A percentile compares a stretch with the other conserved stretches of the same genome.
phyloP scores from a whole-genome alignment of 2,888 invertebrate species.

The Cenopis cana region DNA sequence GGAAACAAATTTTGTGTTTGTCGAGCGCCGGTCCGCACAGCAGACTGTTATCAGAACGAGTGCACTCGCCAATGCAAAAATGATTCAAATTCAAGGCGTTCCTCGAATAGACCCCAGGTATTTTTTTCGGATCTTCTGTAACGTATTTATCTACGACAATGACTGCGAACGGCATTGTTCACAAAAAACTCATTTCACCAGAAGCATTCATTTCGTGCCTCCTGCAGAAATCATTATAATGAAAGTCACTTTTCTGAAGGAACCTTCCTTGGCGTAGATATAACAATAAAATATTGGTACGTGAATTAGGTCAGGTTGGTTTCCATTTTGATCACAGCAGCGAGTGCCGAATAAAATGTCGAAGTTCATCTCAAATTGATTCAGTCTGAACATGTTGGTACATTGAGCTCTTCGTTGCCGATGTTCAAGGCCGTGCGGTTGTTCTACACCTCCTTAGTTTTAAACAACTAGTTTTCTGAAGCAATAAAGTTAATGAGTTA shows the following conservation, averaged over 20 bases:
- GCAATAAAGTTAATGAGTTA: too few species aligned
- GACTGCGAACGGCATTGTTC: background rate
- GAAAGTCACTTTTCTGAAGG: too few species aligned
- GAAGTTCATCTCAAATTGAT: too few species aligned
- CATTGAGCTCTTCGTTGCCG: constrained; percentile 83
- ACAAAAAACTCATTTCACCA: background rate
- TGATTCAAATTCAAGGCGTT: background rate
- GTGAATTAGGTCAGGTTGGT: too few species aligned
- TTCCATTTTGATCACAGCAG: too few species aligned
- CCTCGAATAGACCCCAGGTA: background rate
- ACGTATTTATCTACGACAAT: background rate
- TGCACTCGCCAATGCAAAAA: background rate
- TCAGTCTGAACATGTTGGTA: constrained; percentile 45
- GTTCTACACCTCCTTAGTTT: constrained; percentile 92
- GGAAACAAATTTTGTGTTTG: too few species aligned
- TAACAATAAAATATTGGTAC: too few species aligned
- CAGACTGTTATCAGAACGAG: background rate
- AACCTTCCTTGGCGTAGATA: too few species aligned
- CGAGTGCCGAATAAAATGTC: too few species aligned
- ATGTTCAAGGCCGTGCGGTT: constrained; percentile 90
- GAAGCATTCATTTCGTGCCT: background rate
- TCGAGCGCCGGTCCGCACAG: too few species aligned
- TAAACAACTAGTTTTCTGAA: constrained; percentile 92
- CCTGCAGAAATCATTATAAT: background rate
- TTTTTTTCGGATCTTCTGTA: background rate